Conservation (phyloP, 1,140 invertebrate species). For the Popillia japonica region DNA sequence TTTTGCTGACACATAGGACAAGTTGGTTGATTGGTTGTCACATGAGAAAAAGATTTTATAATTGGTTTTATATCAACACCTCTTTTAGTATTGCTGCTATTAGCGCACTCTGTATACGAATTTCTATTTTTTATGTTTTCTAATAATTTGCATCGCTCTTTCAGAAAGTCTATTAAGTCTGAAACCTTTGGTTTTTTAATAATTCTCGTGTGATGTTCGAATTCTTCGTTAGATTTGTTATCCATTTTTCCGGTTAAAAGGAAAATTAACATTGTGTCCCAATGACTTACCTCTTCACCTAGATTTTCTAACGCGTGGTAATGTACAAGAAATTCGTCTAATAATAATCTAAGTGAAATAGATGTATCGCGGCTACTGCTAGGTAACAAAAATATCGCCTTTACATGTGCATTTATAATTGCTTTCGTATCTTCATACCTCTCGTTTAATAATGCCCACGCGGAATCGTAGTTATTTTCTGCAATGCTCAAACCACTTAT, state of each 20-base stretch:
- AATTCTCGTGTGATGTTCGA: neutral
- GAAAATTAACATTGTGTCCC: slow-evolving; percentile 15
- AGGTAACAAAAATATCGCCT: neutral
- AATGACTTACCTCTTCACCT: neutral
- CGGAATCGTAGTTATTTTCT: slow-evolving; percentile 4
- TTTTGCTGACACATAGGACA: neutral
- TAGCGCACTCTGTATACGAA: neutral
- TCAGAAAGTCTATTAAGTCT: neutral
- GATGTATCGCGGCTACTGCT: neutral
- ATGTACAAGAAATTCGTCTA: neutral
- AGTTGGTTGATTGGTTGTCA: neutral
- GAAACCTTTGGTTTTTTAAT: neutral
- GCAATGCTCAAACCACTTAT: neutral
- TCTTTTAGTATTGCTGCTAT: neutral
- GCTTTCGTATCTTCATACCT: slow-evolving; percentile 2
- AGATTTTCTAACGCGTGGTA: neutral
- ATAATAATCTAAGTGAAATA: neutral
- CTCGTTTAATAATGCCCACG: slow-evolving; percentile 25
- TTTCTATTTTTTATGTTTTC: neutral
- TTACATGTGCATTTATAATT: slow-evolving; percentile 24
- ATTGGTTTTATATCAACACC: neutral
- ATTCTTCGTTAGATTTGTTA: neutral
- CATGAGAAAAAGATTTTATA: neutral
- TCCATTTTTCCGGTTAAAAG: neutral
- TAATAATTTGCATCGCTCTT: neutral